Percentiles rank a stretch among this genome's conserved stretches.
These are phyloP conservation scores for Scylla paramamosain DNA, from an alignment of 1,140 invertebrate species.

Conservation along the genomic window DNA sequence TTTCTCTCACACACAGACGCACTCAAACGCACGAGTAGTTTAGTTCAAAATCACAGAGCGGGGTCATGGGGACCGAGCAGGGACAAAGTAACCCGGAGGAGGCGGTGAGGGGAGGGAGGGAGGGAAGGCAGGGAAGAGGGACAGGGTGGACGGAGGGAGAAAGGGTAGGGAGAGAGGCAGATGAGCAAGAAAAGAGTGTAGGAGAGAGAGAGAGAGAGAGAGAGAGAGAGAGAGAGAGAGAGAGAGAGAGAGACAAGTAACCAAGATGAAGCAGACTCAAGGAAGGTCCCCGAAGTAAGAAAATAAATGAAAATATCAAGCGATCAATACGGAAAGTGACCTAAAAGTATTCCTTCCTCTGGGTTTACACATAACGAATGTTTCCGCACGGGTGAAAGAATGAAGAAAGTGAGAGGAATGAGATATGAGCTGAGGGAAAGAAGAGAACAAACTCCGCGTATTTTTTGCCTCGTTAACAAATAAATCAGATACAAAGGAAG, in stretches of 20 bases:
- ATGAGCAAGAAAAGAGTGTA: not conserved
- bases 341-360: too few relatives aligned
- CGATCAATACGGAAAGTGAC: too few relatives aligned
- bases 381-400: not conserved
- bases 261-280: not conserved
- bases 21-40: conserved; percentile 31
- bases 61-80: not conserved
- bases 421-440: not conserved
- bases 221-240: not conserved
- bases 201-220: not conserved
- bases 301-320: not conserved
- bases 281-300: not conserved
- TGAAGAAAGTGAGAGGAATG: not conserved
- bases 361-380: too few relatives aligned
- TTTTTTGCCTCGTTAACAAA: not conserved
- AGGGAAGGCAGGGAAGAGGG: not conserved
- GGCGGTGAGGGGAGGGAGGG: too few relatives aligned
- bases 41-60: not conserved
- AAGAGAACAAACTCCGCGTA: not conserved
- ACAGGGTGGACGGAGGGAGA: not conserved
- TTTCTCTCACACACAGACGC: not conserved
- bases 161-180: not conserved
- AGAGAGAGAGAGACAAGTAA: not conserved
- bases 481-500: not conserved
- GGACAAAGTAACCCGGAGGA: not conserved